Base-by-base conservation (phyloP, 2,113 vertebrate genomes). In the Dromas ardeola region DNA sequence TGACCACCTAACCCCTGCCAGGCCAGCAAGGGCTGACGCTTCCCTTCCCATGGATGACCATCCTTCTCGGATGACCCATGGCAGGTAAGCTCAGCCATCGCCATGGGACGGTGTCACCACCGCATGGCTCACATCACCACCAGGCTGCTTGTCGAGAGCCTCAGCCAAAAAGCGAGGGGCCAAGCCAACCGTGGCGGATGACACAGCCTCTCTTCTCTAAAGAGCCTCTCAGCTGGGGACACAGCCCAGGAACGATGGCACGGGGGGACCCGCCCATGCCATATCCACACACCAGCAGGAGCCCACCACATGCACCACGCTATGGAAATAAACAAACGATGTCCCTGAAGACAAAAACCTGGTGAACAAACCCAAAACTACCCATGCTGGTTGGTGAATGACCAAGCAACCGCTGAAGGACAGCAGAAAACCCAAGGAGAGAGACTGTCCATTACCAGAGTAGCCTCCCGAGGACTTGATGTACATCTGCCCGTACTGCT, bases 401-500 rank as follows among this genome's bases (percentile, higher is more conserved):
- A 56, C 42, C 55, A 13, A 74, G 26, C 49, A 19, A 58, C 16
- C 58, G 2, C 30, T 0, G 12, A 14, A 4, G 61, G 20, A 38
- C 27, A 49, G 67, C 26, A 17, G 36, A 49, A 79, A 88, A 71
- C 66, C 69, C 83, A 38, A 73, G 45, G 26, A 71, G 34, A 74
- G 40, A 81, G 29, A 65, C 8, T 0, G 5, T 66, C 81, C 74
- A 1, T 97, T 98, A 99, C 99, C 98, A 90, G 99, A 98, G 13
- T 99, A 99, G 83, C 98, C 96, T 91, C 99, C 99, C 0, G 98
- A 97, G 5, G 99, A 98, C 87, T 99, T 99, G 92, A 99, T 98
- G 91, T 99, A 99, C 96, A 99, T 97, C 96, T 99, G 99, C 94
- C 99, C 98, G 7, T 99, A 99, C 80, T 98, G 97, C 70, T 99